Percentiles rank a stretch among this genome's conserved stretches.
These are phyloP conservation scores for Trichosurus vulpecula DNA, from an alignment of 2,797 vertebrate genomes.

Conservation along the genomic window DNA sequence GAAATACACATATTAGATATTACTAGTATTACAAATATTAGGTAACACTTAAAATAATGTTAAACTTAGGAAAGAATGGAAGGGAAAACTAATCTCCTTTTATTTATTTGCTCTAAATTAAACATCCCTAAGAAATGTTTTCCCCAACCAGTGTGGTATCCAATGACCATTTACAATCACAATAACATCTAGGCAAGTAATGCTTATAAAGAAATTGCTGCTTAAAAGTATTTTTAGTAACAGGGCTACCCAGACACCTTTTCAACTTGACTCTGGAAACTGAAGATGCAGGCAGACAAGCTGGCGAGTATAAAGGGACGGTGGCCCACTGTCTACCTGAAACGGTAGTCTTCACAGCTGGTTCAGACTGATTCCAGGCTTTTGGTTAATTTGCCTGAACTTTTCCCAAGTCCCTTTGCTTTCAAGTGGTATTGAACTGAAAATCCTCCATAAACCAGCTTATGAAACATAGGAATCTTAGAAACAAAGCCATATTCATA, in stretches of 20 bases:
- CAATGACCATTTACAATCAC: background rate
- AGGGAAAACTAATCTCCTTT: constrained; percentile 34
- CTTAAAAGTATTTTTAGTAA: background rate
- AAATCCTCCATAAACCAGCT: constrained; percentile 73
- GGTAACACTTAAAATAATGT: constrained; percentile 61
- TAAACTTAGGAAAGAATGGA: constrained; percentile 46
- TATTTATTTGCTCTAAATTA: constrained; percentile 46
- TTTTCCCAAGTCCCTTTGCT: background rate
- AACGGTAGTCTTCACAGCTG: background rate
- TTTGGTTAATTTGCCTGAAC: background rate
- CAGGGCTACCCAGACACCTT: background rate
- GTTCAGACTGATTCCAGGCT: background rate
- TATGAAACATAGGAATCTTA: constrained; percentile 66
- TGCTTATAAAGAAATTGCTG: rapidly evolving
- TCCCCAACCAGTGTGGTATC: constrained; percentile 31
- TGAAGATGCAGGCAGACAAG: background rate
- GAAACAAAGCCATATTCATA: constrained; percentile 65
- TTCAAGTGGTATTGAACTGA: background rate
- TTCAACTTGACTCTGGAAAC: background rate
- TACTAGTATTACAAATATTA: constrained; percentile 14
- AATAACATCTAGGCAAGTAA: background rate
- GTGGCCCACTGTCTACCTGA: background rate
- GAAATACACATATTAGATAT: constrained; percentile 49
- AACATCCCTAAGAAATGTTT: constrained; percentile 33
- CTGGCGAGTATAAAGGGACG: background rate